phyloP scores from a whole-genome alignment of 1,140 invertebrate species.

The Chymomyza costata region DNA sequence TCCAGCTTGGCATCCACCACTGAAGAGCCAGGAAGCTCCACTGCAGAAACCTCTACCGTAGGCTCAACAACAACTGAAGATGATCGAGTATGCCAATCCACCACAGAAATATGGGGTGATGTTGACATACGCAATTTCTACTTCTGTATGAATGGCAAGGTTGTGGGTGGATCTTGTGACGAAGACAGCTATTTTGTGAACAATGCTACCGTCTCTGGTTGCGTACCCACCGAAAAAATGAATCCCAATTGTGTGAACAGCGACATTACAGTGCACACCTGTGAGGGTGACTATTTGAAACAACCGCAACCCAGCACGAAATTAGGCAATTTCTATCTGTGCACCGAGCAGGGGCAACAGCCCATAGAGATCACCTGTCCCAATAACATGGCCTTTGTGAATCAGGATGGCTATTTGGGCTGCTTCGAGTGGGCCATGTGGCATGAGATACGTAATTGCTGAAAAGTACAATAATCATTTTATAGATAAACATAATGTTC shows the following conservation, averaged over 20 bases:
- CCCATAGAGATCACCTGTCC: conserved; percentile 31
- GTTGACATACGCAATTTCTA: conserved; percentile 36
- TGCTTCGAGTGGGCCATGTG: conserved; percentile 43
- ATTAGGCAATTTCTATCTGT: conserved; percentile 49
- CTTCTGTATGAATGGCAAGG: conserved; percentile 34
- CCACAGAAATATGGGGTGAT: conserved; percentile 40
- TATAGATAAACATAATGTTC: too few relatives aligned
- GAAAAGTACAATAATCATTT: conserved; percentile 3
- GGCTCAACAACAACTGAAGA: background rate
- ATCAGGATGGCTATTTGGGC: conserved; percentile 38
- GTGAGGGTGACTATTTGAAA: conserved; percentile 27
- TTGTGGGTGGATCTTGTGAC: conserved; percentile 23
- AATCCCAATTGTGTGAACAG: conserved; percentile 42
- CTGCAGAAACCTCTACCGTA: too few relatives aligned
- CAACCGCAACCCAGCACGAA: conserved; percentile 37
- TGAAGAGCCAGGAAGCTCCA: background rate
- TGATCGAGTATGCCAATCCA: conserved; percentile 28
- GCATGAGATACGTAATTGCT: conserved; percentile 36
- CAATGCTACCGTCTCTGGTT: conserved; percentile 48
- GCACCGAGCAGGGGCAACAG: conserved; percentile 13
- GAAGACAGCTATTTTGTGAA: conserved; percentile 40
- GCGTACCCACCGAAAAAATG: conserved; percentile 35
- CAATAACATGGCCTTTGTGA: conserved; percentile 33
- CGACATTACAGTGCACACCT: conserved; percentile 7
- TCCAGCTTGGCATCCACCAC: background rate